These are phyloP conservation scores for Mya arenaria DNA, from an alignment of 1,140 invertebrate species.

Conservation along the genomic window DNA sequence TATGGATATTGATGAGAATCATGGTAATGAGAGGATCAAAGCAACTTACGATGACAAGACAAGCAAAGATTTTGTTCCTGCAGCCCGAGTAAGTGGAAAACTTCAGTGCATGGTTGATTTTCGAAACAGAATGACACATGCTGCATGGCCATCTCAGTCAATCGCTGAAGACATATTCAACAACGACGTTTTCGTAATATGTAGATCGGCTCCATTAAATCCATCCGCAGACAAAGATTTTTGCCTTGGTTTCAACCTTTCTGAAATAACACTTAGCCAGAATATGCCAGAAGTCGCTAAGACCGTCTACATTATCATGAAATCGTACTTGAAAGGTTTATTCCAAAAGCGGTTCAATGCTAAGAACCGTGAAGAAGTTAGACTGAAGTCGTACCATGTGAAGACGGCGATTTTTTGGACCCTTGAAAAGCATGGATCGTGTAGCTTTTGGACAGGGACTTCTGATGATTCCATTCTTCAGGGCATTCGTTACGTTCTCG, in stretches of 20 bases:
- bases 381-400: constrained; percentile 10
- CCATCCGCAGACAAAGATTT: constrained; percentile 8
- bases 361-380: too few relatives aligned
- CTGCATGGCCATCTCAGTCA: constrained; percentile 16
- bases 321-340: constrained; percentile 25
- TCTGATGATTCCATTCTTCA: neutral
- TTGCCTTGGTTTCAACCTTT: constrained; percentile 11
- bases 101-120: neutral
- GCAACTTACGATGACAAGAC: constrained; percentile 23
- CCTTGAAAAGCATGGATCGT: neutral
- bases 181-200: constrained; percentile 4
- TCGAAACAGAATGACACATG: neutral
- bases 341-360: neutral
- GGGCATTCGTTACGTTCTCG: neutral
- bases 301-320: constrained; percentile 29
- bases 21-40: neutral
- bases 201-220: constrained; percentile 16
- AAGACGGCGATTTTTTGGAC: constrained; percentile 37
- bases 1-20: neutral
- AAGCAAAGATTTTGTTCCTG: constrained; percentile 34
- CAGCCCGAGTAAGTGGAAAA: constrained; percentile 9
- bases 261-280: too few relatives aligned
- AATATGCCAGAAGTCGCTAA: neutral
- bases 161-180: constrained; percentile 20
- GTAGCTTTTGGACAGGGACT: neutral